phyloP scores from a whole-genome alignment of 2,888 invertebrate species.

The Argynnis bischoffii region DNA sequence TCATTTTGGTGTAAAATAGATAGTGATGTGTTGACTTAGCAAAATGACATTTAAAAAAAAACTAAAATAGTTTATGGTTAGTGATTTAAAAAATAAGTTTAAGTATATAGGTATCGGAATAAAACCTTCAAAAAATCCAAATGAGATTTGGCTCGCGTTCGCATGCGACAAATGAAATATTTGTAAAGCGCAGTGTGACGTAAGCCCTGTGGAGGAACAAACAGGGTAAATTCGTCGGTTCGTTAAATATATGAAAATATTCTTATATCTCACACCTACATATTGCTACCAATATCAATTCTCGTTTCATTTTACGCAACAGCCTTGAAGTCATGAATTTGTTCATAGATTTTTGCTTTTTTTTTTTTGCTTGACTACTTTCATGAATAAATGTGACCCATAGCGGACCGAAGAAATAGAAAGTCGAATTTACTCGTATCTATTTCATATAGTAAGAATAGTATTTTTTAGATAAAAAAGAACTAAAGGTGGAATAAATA shows the following conservation, averaged over 20 bases:
- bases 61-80: too few relatives aligned
- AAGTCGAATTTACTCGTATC: too few relatives aligned
- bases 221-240: slow-evolving; percentile 40
- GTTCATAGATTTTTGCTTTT: too few relatives aligned
- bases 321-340: neutral
- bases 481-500: too few relatives aligned
- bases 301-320: neutral
- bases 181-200: slow-evolving; percentile 41
- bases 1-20: too few relatives aligned
- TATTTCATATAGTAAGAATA: too few relatives aligned
- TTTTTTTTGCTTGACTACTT: too few relatives aligned
- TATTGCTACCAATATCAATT: slow-evolving; percentile 8
- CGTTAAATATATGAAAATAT: slow-evolving; percentile 37
- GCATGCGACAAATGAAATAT: slow-evolving; percentile 39
- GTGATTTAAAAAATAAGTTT: neutral
- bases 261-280: neutral
- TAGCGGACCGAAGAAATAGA: neutral
- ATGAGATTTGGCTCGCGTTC: slow-evolving; percentile 37
- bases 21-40: too few relatives aligned
- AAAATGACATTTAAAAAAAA: too few relatives aligned
- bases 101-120: slow-evolving; percentile 10
- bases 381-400: neutral
- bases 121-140: slow-evolving; percentile 25
- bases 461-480: too few relatives aligned
- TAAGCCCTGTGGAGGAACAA: slow-evolving; percentile 39